phyloP scores from a whole-genome alignment of 2,888 invertebrate species.

The Amiota communis region DNA sequence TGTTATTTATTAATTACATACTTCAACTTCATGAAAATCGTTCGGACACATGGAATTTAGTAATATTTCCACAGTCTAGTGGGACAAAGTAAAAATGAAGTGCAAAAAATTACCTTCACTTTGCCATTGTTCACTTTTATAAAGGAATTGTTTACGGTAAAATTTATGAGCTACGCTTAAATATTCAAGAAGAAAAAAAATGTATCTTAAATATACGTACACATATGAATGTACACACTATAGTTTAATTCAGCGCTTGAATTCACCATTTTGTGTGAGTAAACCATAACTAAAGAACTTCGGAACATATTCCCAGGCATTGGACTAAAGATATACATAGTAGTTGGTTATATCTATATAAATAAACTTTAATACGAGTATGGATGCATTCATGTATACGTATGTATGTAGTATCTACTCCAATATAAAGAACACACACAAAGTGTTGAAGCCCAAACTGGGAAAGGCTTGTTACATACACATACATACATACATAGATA shows the following conservation, averaged over 20 bases:
- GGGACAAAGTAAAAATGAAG: too few relatives aligned
- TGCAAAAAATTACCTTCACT: slow-evolving; percentile 5
- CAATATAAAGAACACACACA: slow-evolving; percentile 12
- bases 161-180: slow-evolving; percentile 60
- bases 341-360: too few relatives aligned
- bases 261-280: slow-evolving; percentile 24
- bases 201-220: neutral
- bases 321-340: too few relatives aligned
- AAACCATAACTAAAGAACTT: slow-evolving; percentile 24
- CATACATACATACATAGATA: neutral
- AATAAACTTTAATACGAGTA: too few relatives aligned
- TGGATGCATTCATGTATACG: too few relatives aligned
- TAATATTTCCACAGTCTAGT: too few relatives aligned
- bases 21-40: too few relatives aligned
- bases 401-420: too few relatives aligned
- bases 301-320: neutral
- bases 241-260: neutral
- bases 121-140: slow-evolving; percentile 12
- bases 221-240: neutral
- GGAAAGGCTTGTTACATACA: neutral
- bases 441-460: neutral
- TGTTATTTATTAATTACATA: neutral
- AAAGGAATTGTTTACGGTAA: slow-evolving; percentile 44
- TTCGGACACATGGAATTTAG: too few relatives aligned
- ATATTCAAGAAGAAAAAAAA: slow-evolving; percentile 33